Evolutionary conservation across 2,113 vertebrate species (phyloP).

Genomic region (Corythornis vintsioides): DNA sequence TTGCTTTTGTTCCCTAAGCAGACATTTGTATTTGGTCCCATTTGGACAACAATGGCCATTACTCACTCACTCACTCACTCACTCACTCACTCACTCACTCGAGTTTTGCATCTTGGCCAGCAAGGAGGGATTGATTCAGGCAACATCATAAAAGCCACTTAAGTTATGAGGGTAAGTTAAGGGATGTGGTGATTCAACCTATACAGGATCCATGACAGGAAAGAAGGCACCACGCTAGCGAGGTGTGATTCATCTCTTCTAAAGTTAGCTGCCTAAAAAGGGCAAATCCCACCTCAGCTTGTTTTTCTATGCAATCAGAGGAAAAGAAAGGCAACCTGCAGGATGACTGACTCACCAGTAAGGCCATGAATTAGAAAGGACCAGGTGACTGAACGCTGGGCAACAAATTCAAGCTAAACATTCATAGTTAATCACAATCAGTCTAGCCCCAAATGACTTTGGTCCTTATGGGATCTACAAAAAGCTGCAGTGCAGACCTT

Average conservation of each 20-base stretch:
- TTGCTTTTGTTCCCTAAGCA: not conserved
- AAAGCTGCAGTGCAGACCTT: not conserved
- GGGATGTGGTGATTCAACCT: not conserved
- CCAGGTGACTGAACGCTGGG: not conserved
- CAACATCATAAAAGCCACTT: not conserved
- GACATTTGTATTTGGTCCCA: not conserved
- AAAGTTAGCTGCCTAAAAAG: conserved; percentile 25
- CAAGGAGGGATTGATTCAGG: not conserved
- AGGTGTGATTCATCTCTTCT: conserved; percentile 24
- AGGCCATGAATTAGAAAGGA: not conserved
- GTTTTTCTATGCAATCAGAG: not conserved
- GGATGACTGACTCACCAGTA: not conserved
- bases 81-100: not conserved
- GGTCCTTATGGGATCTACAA: not conserved
- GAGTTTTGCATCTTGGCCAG: not conserved
- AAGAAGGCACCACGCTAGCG: not conserved
- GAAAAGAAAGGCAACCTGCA: not conserved
- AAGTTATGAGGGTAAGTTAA: not conserved
- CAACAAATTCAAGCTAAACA: not conserved
- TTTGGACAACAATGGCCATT: not conserved
- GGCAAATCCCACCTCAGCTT: not conserved
- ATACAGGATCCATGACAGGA: not conserved
- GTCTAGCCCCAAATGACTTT: not conserved
- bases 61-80: not conserved
- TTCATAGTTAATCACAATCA: not conserved